Percentiles rank a stretch among this genome's conserved stretches.
Evolutionary conservation across 2,797 vertebrate species (phyloP).

Genomic region (Cossypha polioptera): DNA sequence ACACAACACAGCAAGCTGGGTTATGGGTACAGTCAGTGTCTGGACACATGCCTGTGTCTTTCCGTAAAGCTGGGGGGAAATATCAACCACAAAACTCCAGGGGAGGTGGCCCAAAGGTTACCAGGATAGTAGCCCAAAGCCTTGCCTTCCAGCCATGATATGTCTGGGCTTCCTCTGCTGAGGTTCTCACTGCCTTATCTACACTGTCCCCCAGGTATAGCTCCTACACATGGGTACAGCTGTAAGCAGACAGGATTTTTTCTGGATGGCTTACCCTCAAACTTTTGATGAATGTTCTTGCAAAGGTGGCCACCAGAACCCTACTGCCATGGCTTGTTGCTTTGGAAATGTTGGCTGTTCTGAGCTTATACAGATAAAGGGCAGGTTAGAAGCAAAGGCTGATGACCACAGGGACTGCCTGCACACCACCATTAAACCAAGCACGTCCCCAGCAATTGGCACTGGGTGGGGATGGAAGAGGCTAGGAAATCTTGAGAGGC

Average conservation of each 20-base stretch:
- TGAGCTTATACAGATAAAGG: not conserved
- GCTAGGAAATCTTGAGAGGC: not conserved
- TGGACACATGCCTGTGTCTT: fast-evolving
- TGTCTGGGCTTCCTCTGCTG: not conserved
- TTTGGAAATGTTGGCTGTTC: not conserved
- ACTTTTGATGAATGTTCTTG: not conserved
- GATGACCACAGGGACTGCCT: not conserved
- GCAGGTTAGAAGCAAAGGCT: fast-evolving
- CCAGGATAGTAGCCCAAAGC: not conserved
- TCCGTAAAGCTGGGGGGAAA: not conserved
- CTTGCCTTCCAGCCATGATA: not conserved
- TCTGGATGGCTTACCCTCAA: not conserved
- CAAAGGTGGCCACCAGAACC: not conserved
- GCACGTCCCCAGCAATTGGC: fast-evolving
- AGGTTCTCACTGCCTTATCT: not conserved
- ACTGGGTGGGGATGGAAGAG: not conserved
- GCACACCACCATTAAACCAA: not conserved
- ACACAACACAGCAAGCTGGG: not conserved
- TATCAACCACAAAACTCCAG: not conserved
- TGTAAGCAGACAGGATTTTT: not conserved
- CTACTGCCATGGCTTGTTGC: fast-evolving
- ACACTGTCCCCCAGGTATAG: not conserved
- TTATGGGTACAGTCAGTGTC: not conserved
- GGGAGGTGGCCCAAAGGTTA: not conserved
- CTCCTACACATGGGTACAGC: fast-evolving